Evolutionary conservation across 2,797 vertebrate species (phyloP).

Genomic region (Lateolabrax maculatus): DNA sequence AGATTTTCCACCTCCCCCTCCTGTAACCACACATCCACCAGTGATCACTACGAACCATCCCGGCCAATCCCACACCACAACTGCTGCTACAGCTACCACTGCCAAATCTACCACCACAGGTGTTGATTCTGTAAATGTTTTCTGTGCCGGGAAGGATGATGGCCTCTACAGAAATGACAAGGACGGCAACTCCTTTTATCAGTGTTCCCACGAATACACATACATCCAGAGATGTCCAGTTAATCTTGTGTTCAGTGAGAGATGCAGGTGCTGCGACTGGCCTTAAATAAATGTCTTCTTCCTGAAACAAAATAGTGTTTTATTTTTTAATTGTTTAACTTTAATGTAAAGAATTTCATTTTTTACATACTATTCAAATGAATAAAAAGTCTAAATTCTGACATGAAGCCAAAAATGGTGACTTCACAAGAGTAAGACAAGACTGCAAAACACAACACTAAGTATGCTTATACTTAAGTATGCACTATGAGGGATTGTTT

Average conservation of each 20-base stretch:
- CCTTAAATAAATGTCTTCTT: constrained; percentile 38
- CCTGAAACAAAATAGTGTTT: background rate
- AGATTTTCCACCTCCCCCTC: constrained; percentile 40
- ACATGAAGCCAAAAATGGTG: background rate
- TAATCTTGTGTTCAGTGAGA: constrained; percentile 55
- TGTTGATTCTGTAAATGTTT: constrained; percentile 28
- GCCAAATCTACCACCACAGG: constrained; percentile 27
- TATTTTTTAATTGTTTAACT: background rate
- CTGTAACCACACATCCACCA: constrained; percentile 24
- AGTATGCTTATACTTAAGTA: background rate
- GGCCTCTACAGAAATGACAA: constrained; percentile 65
- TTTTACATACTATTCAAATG: background rate
- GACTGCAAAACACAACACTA: background rate
- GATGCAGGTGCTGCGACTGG: constrained; percentile 79
- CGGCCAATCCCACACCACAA: background rate
- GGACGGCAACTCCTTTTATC: constrained; percentile 62
- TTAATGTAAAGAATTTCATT: background rate
- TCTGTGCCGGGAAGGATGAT: constrained; percentile 63
- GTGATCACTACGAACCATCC: background rate
- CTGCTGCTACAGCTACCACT: background rate
- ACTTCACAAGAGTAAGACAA: background rate
- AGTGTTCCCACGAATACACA: constrained; percentile 54
- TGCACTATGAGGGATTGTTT: background rate
- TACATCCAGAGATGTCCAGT: constrained; percentile 45
- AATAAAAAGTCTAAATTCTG: constrained; percentile 1